These are phyloP conservation scores for Holotrichia oblita DNA, from an alignment of 1,140 invertebrate genomes.

Conservation along the genomic window DNA sequence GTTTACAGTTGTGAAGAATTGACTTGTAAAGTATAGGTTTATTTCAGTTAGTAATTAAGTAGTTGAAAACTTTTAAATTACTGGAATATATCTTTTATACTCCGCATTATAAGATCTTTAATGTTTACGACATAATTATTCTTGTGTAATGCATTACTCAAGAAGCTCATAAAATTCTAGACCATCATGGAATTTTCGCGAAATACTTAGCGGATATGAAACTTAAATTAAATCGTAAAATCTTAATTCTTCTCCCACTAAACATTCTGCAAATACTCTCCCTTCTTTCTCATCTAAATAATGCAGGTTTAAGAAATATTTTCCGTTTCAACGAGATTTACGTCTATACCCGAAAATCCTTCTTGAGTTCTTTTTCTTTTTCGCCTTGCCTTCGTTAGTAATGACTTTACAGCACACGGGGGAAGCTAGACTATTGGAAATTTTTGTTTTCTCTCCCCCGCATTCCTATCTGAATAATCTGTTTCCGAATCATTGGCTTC, in stretches of 20 bases:
- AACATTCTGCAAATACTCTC: background rate
- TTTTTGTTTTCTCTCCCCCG: conserved; percentile 8
- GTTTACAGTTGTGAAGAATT: too few species aligned
- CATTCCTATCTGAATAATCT: conserved; percentile 11
- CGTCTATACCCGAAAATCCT: conserved; percentile 3
- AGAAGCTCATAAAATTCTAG: background rate
- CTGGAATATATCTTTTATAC: too few species aligned
- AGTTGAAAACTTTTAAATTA: too few species aligned
- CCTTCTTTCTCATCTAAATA: background rate
- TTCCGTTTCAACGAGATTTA: conserved; percentile 11
- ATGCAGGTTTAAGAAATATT: conserved; percentile 3
- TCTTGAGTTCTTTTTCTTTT: background rate
- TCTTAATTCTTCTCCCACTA: background rate
- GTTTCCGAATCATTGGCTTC: conserved; percentile 12
- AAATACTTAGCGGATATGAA: background rate
- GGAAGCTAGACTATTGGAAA: background rate
- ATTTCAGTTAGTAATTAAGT: too few species aligned
- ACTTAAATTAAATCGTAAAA: background rate
- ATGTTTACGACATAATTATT: background rate
- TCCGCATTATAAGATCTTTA: background rate
- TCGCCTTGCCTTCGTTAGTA: background rate
- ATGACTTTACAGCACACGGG: background rate
- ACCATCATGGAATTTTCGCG: background rate
- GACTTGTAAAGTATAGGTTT: too few species aligned
- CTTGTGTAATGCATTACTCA: background rate